phyloP scores from a whole-genome alignment of 2,113 vertebrate species.

The Trogon melanurus region DNA sequence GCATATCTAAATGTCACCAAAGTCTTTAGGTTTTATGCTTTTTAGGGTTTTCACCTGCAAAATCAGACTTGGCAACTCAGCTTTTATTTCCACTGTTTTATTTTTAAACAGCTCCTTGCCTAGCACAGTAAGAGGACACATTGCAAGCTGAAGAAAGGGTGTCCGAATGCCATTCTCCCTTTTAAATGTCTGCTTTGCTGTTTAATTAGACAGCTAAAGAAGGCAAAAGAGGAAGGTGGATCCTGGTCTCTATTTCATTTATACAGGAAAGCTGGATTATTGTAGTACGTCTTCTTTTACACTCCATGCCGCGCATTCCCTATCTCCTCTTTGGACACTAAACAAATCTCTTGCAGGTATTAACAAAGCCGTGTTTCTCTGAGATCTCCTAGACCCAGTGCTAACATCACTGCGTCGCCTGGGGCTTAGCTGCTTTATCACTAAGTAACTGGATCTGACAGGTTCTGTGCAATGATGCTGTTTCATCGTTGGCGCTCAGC shows the following conservation, averaged over 20 bases:
- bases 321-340: slow-evolving; percentile 10
- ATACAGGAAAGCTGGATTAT: background rate
- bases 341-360: background rate
- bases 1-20: background rate
- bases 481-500: background rate
- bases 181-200: background rate
- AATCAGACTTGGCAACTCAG: background rate
- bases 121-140: background rate
- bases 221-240: background rate
- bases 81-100: background rate
- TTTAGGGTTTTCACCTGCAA: background rate
- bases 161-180: background rate
- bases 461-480: background rate
- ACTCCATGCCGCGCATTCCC: background rate
- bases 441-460: slow-evolving; percentile 24
- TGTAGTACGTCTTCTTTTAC: background rate
- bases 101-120: background rate
- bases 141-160: background rate
- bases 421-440: background rate
- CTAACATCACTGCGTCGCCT: background rate
- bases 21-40: background rate
- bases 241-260: background rate
- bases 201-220: background rate
- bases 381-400: background rate
- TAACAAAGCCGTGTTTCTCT: background rate